Conservation (phyloP, 1,140 invertebrate genomes). For the Colletes latitarsis region DNA sequence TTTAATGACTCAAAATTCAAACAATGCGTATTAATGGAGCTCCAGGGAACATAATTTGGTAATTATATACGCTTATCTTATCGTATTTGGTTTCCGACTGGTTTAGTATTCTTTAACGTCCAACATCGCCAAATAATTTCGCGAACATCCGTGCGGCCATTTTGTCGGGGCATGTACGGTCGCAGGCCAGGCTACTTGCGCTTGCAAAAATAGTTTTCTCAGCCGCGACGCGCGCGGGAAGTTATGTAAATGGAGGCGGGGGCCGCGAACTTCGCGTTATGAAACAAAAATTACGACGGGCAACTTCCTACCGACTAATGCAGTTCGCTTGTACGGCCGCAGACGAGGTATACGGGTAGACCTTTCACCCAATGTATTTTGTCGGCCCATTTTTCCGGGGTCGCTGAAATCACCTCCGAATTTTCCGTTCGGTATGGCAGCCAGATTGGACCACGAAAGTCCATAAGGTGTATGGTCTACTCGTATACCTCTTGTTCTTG, state of each 20-base stretch:
- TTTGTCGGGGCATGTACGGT: background rate
- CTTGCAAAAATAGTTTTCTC: conserved; percentile 16
- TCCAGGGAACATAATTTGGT: too few relatives aligned
- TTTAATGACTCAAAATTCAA: too few relatives aligned
- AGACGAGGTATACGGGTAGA: background rate
- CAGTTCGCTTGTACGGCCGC: conserved; percentile 29
- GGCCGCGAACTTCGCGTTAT: conserved; percentile 10
- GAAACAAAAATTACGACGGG: conserved; percentile 38
- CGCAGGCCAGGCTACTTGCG: conserved; percentile 1
- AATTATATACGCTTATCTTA: too few relatives aligned
- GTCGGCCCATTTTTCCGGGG: too few relatives aligned
- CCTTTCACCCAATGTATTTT: too few relatives aligned
- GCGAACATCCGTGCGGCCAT: background rate
- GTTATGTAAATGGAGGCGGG: conserved; percentile 27
- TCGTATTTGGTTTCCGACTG: too few relatives aligned
- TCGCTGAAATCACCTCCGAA: too few relatives aligned
- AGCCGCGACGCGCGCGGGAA: background rate
- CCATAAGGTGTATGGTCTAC: too few relatives aligned
- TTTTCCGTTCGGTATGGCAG: too few relatives aligned
- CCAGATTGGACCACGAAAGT: too few relatives aligned
- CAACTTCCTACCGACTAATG: conserved; percentile 37
- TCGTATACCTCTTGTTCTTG: background rate
- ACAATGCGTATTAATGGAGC: too few relatives aligned
- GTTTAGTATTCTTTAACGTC: too few relatives aligned
- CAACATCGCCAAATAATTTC: background rate